Evolutionary conservation across 2,113 vertebrate genomes (phyloP).

Genomic region (Pimephales promelas): DNA sequence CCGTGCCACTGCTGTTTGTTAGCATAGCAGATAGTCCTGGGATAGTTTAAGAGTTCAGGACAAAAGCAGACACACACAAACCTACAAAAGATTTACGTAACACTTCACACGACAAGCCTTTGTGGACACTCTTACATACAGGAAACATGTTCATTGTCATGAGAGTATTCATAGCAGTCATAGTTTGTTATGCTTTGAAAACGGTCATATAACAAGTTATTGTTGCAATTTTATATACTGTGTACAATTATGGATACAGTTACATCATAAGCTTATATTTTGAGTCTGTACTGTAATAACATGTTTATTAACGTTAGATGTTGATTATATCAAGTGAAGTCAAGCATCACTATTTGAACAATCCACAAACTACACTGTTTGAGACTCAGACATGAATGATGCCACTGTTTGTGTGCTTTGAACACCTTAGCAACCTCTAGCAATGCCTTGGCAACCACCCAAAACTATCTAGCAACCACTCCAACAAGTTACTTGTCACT

Average conservation of each 20-base stretch:
- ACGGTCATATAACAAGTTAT: not conserved
- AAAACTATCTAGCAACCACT: not conserved
- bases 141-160: not conserved
- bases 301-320: not conserved
- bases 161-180: not conserved
- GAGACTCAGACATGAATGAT: not conserved
- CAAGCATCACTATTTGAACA: not conserved
- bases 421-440: not conserved
- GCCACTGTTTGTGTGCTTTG: not conserved
- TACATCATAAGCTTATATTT: not conserved
- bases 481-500: too few relatives aligned
- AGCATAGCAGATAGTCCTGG: slow-evolving; percentile 63
- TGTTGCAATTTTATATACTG: not conserved
- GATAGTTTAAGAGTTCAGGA: slow-evolving; percentile 56
- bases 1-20: slow-evolving; percentile 67
- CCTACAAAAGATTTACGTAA: slow-evolving; percentile 68
- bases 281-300: not conserved
- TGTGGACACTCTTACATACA: not conserved
- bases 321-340: not conserved
- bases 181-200: not conserved
- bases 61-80: slow-evolving; percentile 64
- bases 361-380: not conserved
- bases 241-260: too few relatives aligned
- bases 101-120: not conserved
- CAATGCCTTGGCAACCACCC: not conserved